Evolutionary conservation across 2,113 vertebrate species (phyloP), one percentile per base, ranked within the genome.

Genomic region (Bubalus kerabau): DNA sequence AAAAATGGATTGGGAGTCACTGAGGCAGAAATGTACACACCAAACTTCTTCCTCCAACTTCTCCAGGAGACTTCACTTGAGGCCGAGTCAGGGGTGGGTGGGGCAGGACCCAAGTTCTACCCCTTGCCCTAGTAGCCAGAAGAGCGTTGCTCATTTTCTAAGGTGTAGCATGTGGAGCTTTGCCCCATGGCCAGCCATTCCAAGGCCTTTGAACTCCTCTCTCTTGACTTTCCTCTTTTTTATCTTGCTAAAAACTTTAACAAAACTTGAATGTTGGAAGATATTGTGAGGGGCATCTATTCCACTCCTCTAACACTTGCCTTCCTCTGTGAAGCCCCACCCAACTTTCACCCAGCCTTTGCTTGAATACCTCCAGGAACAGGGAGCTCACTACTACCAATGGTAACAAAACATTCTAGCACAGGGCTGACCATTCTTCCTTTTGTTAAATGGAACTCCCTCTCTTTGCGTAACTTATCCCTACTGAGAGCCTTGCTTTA

Each of bases 231-330:
- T 57, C 23, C 36, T 48, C 64, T 57, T 88, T 91, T 83, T 60
- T 46, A 67, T 88, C 82, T 88, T 94, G 50, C 81, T 85, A 48
- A 67, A 94, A 87, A 67, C 62, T 48, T 19, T 5, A 87, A 78
- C n/a, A 52, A 80, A 74, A 64, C 9, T 32, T 56, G 46, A 87
- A 48, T 19, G 48, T 48, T 74, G 52, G 36, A 60, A 94, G 89
- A 78, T 19, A 87, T 3, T 19, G 6, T n/a, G 64, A 87, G n/a
- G 43, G 10, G 26, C 40, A 36, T 32, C 46, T 57, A 26, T 54
- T 86, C 16, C 40, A 46, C 11, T 40, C 23, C 54, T 86, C 50
- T 67, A 46, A 60, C 26, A 36, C 6, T 48, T 56, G 30, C 60
- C 8, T 71, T 60, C 62, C 56, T 94, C 8, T 57, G 12, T 54